Base-by-base conservation (phyloP, 1,140 invertebrate genomes). In the Bombus breviceps region DNA sequence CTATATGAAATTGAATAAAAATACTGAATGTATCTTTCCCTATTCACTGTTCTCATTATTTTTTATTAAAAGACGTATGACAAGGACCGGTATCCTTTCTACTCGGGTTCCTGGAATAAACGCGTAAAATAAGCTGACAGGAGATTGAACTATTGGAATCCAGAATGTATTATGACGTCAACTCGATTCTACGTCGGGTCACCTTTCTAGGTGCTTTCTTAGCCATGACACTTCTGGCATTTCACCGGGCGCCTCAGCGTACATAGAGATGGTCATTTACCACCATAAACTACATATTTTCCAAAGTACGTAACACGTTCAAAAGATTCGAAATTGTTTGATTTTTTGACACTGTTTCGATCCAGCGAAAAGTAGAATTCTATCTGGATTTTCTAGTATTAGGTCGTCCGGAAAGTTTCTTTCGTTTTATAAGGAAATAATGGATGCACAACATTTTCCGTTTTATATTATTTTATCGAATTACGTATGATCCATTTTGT, bases 121-220 rank as follows among this genome's bases (percentile, higher is more conserved):
- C 25, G 39, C 28, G 41, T 18, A 41, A 64, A 78, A 78, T 78
- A 78, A 78, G n/a, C 37, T 64, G 75, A 64, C 59, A 78, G 59
- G 18, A 32, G 34, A 78, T 78, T 59, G 75, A 78, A 64, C 37
- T 78, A 64, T 64, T 43, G 75, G 59, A 78, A 78, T 41, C n/a
- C 37, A 32, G 59, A 43, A 64, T 39, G 75, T 59, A 78, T n/a
- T 8, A 15, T 78, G 59, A 78, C 75, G 75, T 78, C 75, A 78
- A 78, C 9, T 62, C 57, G 32, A 77, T 77, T 59, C 10, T 77
- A 57, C 34, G 6, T 62, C 53, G 12, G 53, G 12, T 76, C 75
- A 62, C 75, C 53, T 62, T 39, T 59, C 53, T 28, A 59, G 2
- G 4, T 62, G 18, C 22, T 76, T 62, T 76, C 74, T 76, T 62